Conservation (phyloP, 2,113 vertebrate species). For the Gasterosteus aculeatus region DNA sequence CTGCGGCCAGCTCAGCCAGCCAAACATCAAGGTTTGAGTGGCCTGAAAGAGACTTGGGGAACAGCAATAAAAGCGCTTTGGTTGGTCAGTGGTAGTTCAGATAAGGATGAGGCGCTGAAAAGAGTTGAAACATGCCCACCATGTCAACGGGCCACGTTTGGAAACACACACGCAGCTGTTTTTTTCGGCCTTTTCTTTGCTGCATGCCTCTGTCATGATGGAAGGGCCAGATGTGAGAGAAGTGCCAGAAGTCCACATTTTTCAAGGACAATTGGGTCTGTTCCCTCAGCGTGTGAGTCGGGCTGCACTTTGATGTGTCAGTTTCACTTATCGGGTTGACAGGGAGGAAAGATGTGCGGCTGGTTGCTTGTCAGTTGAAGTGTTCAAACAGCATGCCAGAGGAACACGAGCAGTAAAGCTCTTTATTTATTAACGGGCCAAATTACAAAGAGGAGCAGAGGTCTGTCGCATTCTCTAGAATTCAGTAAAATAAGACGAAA, state of each 20-base stretch:
- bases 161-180: constrained; percentile 31
- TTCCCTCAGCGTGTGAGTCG: constrained; percentile 16
- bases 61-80: background rate
- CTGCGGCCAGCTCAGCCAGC: constrained; percentile 32
- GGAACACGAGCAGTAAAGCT: constrained; percentile 6
- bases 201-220: constrained; percentile 53
- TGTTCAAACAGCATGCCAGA: constrained; percentile 30
- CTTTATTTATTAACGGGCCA: background rate
- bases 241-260: constrained; percentile 36
- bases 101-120: constrained; percentile 9
- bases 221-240: constrained; percentile 55
- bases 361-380: constrained; percentile 26
- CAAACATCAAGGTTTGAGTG: constrained; percentile 24
- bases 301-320: constrained; percentile 55
- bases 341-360: constrained; percentile 21
- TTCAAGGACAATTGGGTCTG: constrained; percentile 42
- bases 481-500: background rate
- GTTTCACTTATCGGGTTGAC: constrained; percentile 33
- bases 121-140: constrained; percentile 8
- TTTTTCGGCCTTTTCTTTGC: constrained; percentile 5
- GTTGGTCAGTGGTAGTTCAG: constrained; percentile 4
- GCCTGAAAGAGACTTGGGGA: constrained; percentile 1
- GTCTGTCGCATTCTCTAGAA: background rate
- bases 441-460: background rate
- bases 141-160: constrained; percentile 8